Evolutionary conservation across 2,113 vertebrate genomes (phyloP).

Genomic region (Atherinomorus stipes): DNA sequence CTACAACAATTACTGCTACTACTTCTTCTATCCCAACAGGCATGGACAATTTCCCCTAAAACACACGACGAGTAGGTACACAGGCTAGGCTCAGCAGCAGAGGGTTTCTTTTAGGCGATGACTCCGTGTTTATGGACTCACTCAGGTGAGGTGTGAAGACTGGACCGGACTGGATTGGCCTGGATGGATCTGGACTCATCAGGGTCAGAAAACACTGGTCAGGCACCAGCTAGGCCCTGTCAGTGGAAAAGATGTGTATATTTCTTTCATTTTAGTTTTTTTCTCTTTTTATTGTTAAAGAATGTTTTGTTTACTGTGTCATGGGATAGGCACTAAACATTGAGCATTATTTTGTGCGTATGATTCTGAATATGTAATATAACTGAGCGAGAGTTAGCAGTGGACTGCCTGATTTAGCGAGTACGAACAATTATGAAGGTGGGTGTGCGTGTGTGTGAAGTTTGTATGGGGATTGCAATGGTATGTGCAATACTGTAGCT

Average conservation of each 20-base stretch:
- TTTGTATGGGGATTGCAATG: constrained; percentile 54
- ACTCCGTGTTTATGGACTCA: constrained; percentile 61
- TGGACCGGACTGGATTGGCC: constrained; percentile 62
- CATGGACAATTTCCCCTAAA: constrained; percentile 50
- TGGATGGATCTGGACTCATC: constrained; percentile 72
- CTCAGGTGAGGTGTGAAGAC: constrained; percentile 54
- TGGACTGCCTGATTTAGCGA: constrained; percentile 28
- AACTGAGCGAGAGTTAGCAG: constrained; percentile 4
- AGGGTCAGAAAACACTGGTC: constrained; percentile 63
- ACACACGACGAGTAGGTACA: constrained; percentile 64
- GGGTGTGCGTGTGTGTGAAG: constrained; percentile 16
- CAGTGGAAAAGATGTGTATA: constrained; percentile 75
- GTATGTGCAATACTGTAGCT: constrained; percentile 74
- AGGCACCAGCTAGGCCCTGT: constrained; percentile 49
- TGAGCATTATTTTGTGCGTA: constrained; percentile 42
- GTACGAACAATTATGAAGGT: constrained; percentile 16
- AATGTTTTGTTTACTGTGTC: constrained; percentile 75
- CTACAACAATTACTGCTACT: constrained; percentile 32
- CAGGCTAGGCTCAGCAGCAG: constrained; percentile 35
- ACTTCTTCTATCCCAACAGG: constrained; percentile 57
- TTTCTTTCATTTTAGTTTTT: constrained; percentile 49
- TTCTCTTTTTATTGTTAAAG: constrained; percentile 51
- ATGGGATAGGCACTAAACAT: constrained; percentile 65
- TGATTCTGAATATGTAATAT: constrained; percentile 42
- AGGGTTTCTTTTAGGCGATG: constrained; percentile 5